These are phyloP conservation scores for Lochmaea crataegi DNA, from an alignment of 2,888 invertebrate genomes.

Conservation along the genomic window DNA sequence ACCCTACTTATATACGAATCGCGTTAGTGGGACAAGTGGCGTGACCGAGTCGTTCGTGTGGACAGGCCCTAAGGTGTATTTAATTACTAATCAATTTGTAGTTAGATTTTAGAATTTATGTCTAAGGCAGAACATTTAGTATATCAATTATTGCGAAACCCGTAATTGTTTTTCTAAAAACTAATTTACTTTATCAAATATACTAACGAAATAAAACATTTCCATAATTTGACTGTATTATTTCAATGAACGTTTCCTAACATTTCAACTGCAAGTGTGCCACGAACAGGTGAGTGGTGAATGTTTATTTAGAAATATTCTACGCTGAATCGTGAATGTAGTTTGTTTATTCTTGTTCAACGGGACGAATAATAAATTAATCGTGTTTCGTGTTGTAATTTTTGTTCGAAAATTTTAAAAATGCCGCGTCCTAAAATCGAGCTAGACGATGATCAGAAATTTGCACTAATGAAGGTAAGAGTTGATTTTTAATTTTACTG, in stretches of 20 bases:
- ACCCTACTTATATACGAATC: no score
- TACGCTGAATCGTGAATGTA: background rate
- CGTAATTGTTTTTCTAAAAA: background rate
- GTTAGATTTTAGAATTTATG: no score
- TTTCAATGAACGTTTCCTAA: background rate
- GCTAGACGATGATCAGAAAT: constrained; percentile 79
- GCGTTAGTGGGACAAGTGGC: no score
- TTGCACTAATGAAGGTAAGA: constrained; percentile 82
- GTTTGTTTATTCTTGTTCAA: constrained; percentile 2
- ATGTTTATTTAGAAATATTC: background rate
- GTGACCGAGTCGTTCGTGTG: no score
- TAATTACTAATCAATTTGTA: no score
- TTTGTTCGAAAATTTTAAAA: background rate
- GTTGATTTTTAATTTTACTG: background rate
- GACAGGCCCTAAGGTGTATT: no score
- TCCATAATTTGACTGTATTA: constrained; percentile 3
- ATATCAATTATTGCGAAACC: no score
- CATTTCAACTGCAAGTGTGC: constrained; percentile 5
- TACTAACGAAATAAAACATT: background rate
- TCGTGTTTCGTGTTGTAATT: background rate
- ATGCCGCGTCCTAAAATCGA: constrained; percentile 45
- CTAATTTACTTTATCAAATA: background rate
- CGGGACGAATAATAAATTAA: background rate
- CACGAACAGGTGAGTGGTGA: background rate
- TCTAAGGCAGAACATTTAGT: no score